Conservation (phyloP, 2,113 vertebrate genomes). For the Gadus chalcogrammus region DNA sequence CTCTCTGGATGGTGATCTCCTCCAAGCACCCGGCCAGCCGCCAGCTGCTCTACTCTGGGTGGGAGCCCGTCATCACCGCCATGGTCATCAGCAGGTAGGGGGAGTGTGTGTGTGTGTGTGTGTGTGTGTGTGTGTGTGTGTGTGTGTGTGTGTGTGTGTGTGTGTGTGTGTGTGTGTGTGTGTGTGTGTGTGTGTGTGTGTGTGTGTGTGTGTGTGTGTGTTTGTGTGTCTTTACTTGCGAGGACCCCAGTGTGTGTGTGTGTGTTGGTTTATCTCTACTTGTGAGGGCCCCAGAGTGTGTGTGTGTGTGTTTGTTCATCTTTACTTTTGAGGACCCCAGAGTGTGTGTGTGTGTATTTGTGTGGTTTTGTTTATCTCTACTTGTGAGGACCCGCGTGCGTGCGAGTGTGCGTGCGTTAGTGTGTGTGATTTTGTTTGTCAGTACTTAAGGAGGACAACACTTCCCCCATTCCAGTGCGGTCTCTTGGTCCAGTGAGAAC, state of each 20-base stretch:
- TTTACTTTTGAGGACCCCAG: not conserved
- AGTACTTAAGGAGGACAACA: too few species aligned
- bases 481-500: too few species aligned
- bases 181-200: conserved; percentile 13
- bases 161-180: conserved; percentile 13
- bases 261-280: conserved; percentile 13
- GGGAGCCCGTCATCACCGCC: conserved; percentile 98
- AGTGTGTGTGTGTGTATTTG: too few species aligned
- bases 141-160: conserved; percentile 12
- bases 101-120: conserved; percentile 12
- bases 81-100: conserved; percentile 96
- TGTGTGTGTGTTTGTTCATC: too few species aligned
- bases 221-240: too few species aligned
- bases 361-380: not conserved
- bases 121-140: conserved; percentile 12
- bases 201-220: conserved; percentile 19
- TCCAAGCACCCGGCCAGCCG: conserved; percentile 95
- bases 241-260: conserved; percentile 4
- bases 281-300: too few species aligned
- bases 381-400: too few species aligned
- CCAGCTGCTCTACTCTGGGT: conserved; percentile 93
- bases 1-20: conserved; percentile 93
- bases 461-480: too few species aligned
- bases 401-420: conserved; percentile 15
- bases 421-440: too few species aligned